Evolutionary conservation across 2,113 vertebrate genomes (phyloP), one percentile per base, ranked within the genome.

Genomic region (Butorides virescens): DNA sequence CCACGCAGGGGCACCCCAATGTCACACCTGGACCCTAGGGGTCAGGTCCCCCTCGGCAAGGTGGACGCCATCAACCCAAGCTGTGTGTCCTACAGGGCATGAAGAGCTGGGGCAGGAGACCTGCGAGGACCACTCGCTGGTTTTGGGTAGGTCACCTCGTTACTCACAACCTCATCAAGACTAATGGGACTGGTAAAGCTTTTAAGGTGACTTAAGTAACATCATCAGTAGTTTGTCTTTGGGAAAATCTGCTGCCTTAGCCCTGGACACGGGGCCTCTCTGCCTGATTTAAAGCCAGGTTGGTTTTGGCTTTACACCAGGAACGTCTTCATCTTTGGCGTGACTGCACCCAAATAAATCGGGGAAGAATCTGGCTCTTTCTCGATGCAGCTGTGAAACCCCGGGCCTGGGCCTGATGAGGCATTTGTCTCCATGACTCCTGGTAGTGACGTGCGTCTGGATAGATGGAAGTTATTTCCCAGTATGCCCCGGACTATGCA

Each of bases 381-480:
- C 50, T 75, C 30, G 93, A 55, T n/a, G 90, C 93, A 86, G 91
- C 86, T 26, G 6, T 90, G 73, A 92, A 72, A 18, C 42, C 52
- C 92, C 71, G 97, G 44, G 80, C 77, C 91, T 97, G 95, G 53
- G 81, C 91, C 93, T 92, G 92, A 42, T 22, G 63, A 90, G 88
- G 3, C 92, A 66, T 91, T 56, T 93, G 80, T 97, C 96, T 98
- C 96, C 95, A 34, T 93, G 97, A 96, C 95, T 96, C 96, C 96
- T 87, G 93, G 71, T 50, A 91, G 87, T 80, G 79, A 84, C 63
- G 83, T 66, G 93, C 93, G 84, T 82, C 91, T 50, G 90, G 97
- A 96, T 97, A 47, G 73, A 82, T 96, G 95, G 91, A 97, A 94
- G 89, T 98, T 96, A 98, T 96, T 96, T 97, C 97, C 97, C 97